Percentiles rank a stretch among this genome's conserved stretches.
These are phyloP conservation scores for Mirza zaza DNA, from an alignment of 2,113 vertebrate genomes.

Conservation along the genomic window DNA sequence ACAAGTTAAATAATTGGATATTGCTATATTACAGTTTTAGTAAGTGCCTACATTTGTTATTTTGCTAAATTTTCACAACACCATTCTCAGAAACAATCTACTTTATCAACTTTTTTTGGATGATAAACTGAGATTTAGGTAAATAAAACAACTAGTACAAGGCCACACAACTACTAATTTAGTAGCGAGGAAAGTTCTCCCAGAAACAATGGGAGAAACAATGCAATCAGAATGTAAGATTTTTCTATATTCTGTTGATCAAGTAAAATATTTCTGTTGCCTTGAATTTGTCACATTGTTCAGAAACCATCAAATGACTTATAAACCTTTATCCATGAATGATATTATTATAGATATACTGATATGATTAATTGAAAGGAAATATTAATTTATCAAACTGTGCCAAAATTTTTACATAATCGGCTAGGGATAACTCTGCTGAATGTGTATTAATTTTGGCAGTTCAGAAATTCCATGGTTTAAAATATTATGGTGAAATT, in stretches of 20 bases:
- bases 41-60: neutral
- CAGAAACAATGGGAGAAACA: neutral
- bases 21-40: neutral
- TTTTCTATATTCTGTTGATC: neutral
- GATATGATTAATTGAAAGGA: neutral
- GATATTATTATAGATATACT: neutral
- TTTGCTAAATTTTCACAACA: neutral
- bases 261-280: neutral
- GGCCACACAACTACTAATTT: neutral
- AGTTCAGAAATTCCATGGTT: neutral
- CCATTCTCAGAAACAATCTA: neutral
- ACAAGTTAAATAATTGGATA: neutral
- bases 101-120: neutral
- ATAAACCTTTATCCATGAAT: neutral
- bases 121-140: neutral
- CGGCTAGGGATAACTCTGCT: neutral
- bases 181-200: neutral
- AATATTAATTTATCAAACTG: neutral
- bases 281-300: neutral
- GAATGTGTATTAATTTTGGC: neutral
- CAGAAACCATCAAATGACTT: neutral
- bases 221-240: neutral
- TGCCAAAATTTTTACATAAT: neutral
- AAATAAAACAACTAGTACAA: neutral
- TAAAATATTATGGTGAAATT: neutral